Evolutionary conservation across 92 coral and sea anemone genomes (phyloP), one percentile per base, ranked within the genome.

Genomic region (Phymanthus crucifer): DNA sequence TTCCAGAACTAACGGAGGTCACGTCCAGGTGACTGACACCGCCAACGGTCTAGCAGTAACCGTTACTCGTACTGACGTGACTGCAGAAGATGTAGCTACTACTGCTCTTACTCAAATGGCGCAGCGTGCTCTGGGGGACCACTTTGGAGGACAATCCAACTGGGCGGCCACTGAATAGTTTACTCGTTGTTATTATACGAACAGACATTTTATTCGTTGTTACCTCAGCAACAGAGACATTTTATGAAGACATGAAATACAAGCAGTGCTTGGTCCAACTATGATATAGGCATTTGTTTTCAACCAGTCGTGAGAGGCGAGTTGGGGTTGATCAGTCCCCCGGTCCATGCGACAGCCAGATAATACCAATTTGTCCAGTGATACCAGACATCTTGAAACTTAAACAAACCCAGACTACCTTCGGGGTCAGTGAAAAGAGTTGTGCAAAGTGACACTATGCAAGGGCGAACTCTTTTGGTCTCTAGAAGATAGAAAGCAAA

Each of bases 101-200:
- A 92, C 94, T 76, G 94, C 97, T 47, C 92, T 92, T 34, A 90
- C 91, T 38, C 97, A 92, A 43, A 89, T 92, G 94, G 91, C 97
- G 8, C 91, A 90, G 79, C 88, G 92, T 45, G 97, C 91, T 0
- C 52, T 77, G 32, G 43, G 67, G 1, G 81, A 77, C 4, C 67
- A 54, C 74, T 77, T 64, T 34, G 72, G 40, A 18, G 81, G 81
- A 3, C 81, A 77, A 26, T 8, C 73, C 29, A 77, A n/a, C 69
- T 77, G 81, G 81, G 36, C 81, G 31, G 52, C 66, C 36, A 24
- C 73, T 64, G 81, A 77, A 40, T 77, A 54, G 68, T 13, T 13
- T 21, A 31, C 32, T 12, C 19, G 34, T 24, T n/a, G 57, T 72
- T 23, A 9, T 8, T 17, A 5, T 38, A 70, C 47, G 23, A 21